Percentiles rank a stretch among this genome's conserved stretches.
Evolutionary conservation across 2,888 invertebrate species (phyloP).

Genomic region (Rhodophaea formosa): DNA sequence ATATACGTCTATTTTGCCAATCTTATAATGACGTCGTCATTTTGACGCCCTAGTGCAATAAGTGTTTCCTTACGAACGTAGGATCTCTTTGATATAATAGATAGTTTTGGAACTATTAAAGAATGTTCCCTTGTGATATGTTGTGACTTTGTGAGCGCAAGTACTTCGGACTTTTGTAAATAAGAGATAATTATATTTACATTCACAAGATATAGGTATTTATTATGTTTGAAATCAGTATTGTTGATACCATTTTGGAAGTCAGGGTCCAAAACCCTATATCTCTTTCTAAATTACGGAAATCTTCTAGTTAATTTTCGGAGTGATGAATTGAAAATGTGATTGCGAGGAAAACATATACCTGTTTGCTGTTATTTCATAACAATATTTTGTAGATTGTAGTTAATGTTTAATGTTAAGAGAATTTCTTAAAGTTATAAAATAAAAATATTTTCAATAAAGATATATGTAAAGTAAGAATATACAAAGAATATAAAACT

Average conservation of each 20-base stretch:
- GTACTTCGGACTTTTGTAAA: not conserved
- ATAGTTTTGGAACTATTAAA: not conserved
- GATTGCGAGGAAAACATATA: too few species aligned
- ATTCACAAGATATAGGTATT: not conserved
- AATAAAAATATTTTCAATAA: not conserved
- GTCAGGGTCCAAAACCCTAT: too few species aligned
- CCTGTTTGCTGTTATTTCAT: too few species aligned
- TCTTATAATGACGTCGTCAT: not conserved
- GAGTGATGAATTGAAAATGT: too few species aligned
- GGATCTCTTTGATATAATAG: not conserved
- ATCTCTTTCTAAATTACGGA: too few species aligned
- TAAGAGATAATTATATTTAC: not conserved
- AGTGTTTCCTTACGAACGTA: slow-evolving; percentile 2
- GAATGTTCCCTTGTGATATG: not conserved
- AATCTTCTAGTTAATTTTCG: too few species aligned
- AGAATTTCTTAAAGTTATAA: not conserved
- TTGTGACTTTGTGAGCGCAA: not conserved
- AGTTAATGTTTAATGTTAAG: not conserved
- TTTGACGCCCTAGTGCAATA: slow-evolving; percentile 1
- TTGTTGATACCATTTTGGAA: not conserved
- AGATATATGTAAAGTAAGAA: not conserved
- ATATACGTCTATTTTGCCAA: slow-evolving; percentile 6
- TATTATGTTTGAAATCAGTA: not conserved
- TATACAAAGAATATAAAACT: not conserved
- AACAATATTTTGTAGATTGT: not conserved